Evolutionary conservation across 2,888 invertebrate species (phyloP), one percentile per base, ranked within the genome.

Genomic region (Leucophora obtusa): DNA sequence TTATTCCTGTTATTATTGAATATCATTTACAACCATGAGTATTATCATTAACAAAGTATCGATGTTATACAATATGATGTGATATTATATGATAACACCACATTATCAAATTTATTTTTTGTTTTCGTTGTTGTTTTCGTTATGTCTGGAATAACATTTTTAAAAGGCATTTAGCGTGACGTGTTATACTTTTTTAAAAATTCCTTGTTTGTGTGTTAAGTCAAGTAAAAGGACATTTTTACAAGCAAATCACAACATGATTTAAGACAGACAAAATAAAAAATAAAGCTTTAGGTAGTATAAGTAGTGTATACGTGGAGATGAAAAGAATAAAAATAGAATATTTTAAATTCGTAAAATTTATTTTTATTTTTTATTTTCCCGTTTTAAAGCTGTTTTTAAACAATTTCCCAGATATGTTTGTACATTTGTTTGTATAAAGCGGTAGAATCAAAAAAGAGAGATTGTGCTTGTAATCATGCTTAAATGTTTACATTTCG

Each of bases 11-110:
- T 35, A 73, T 51, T 35, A 18, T 38, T 56, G 10, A 47, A 18
- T 72, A 71, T 65, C 79, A 82, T 72, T 70, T 54, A 65, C 81
- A 83, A 70, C 65, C 56, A 62, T 77, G 10, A 50, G 47, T 47
- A 18, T 24, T 9, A n/a, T n/a, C 2, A n/a, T 24, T 43, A 7
- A 14, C 33, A 35, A 17, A 18, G 28, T 17, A 33, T 50, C 21
- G n/a, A 35, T 53, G 17, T 53, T 6, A 18, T 33, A 33, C 51
- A 63, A 63, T 51, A 63, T 51, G 50, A 24, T 50, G n/a, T n/a
- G n/a, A 62, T 47, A 47, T 28, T 24, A 60, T 43, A 47, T 28
- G 47, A 60, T 43, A 60, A 60, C 21, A 60, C 43, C 24, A 15
- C 15, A 47, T 47, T 47, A 47, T n/a, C 1, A 0, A 47, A 43